These are phyloP conservation scores for Dryococelus australis DNA, from an alignment of 2,888 invertebrate species.

Conservation along the genomic window DNA sequence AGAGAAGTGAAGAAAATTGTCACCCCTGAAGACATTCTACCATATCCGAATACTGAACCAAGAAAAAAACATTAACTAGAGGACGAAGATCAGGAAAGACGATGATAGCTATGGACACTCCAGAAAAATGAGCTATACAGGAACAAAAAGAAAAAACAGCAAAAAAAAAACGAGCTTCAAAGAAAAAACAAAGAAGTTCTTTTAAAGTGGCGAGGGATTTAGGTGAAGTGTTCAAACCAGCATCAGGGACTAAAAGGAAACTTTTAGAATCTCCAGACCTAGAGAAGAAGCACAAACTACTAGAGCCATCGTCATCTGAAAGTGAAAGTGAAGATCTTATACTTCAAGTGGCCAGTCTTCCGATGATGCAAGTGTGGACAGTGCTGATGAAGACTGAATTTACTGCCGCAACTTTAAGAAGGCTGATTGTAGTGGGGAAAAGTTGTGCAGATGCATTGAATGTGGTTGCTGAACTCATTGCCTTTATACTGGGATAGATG, in stretches of 20 bases:
- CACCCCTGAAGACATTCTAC: too few relatives aligned
- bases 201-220: neutral
- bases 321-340: too few relatives aligned
- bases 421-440: constrained; percentile 35
- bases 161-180: neutral
- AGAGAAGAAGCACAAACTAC: neutral
- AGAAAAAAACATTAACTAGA: constrained; percentile 1
- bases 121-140: neutral
- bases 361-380: constrained; percentile 19
- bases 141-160: neutral
- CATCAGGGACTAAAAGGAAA: neutral
- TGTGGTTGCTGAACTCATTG: too few relatives aligned
- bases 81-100: neutral
- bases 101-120: neutral
- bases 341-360: neutral
- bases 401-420: constrained; percentile 32
- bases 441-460: constrained; percentile 34
- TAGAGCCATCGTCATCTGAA: neutral
- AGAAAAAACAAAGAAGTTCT: neutral
- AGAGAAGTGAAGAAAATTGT: too few relatives aligned
- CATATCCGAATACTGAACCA: too few relatives aligned
- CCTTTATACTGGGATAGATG: constrained; percentile 31
- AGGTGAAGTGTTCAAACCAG: neutral
- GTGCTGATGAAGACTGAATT: constrained; percentile 33
- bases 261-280: neutral